Percentiles rank a stretch among this genome's conserved stretches.
phyloP scores from a whole-genome alignment of 2,113 vertebrate species.

The Nothocercus julius region DNA sequence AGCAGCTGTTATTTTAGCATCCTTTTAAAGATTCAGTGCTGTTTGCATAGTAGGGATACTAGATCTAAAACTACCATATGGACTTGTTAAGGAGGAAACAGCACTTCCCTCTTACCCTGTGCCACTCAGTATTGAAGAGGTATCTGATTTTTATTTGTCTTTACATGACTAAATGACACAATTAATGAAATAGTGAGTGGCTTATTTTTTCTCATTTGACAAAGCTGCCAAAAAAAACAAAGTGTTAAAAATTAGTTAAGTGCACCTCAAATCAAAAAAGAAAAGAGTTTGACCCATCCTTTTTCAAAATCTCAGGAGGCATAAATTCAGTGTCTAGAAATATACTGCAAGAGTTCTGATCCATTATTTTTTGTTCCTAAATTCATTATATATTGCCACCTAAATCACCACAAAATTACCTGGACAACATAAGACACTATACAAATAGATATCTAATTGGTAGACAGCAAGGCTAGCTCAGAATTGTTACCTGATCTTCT shows the following conservation, averaged over 20 bases:
- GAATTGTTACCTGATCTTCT: background rate
- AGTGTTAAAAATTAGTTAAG: background rate
- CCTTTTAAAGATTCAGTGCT: constrained; percentile 42
- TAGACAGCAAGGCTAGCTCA: background rate
- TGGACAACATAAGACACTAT: background rate
- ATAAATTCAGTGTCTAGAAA: background rate
- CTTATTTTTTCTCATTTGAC: constrained; percentile 6
- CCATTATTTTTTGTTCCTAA: background rate
- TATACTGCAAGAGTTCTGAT: background rate
- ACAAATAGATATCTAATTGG: background rate
- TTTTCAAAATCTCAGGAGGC: background rate
- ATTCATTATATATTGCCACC: background rate
- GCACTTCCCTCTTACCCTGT: constrained; percentile 53
- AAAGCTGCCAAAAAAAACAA: background rate
- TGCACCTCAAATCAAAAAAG: background rate
- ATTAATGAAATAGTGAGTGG: constrained; percentile 38
- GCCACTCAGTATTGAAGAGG: constrained; percentile 50
- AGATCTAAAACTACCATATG: constrained; percentile 62
- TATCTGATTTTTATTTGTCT: constrained; percentile 46
- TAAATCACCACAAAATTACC: background rate
- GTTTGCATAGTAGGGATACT: constrained; percentile 56
- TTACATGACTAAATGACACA: background rate
- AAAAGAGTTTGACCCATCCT: background rate
- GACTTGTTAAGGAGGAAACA: constrained; percentile 48
- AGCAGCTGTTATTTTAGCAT: constrained; percentile 56